Percentiles rank a stretch among this genome's conserved stretches.
Conservation (phyloP, 2,888 invertebrate species). For the Aspidiotus destructor region DNA sequence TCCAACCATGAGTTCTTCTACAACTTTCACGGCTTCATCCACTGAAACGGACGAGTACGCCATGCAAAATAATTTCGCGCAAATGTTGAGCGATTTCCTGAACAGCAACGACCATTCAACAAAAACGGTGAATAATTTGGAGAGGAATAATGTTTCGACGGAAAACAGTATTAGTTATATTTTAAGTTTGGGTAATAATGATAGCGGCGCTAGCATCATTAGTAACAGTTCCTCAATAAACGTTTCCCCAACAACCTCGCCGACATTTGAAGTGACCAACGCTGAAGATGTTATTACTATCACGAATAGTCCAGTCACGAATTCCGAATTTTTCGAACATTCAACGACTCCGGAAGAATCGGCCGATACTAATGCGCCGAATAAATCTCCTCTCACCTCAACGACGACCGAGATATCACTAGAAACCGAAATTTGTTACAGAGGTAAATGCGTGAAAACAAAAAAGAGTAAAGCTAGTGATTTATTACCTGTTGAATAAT, state of each 20-base stretch:
- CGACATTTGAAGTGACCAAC: slow-evolving; percentile 16
- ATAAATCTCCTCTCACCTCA: slow-evolving; percentile 57
- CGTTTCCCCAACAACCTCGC: background rate
- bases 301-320: slow-evolving; percentile 41
- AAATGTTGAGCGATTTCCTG: slow-evolving; percentile 35
- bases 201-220: background rate
- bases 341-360: slow-evolving; percentile 34
- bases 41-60: slow-evolving; percentile 31
- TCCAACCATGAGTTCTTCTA: background rate
- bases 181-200: slow-evolving; percentile 10
- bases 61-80: slow-evolving; percentile 34
- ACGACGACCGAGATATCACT: slow-evolving; percentile 72
- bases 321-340: slow-evolving; percentile 35
- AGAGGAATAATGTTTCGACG: slow-evolving; percentile 6
- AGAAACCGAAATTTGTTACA: slow-evolving; percentile 80
- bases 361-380: slow-evolving; percentile 22
- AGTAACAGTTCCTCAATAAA: slow-evolving; percentile 13
- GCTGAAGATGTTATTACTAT: slow-evolving; percentile 32
- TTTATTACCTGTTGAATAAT: slow-evolving; percentile 32
- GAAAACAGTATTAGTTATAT: slow-evolving; percentile 27
- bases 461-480: slow-evolving; percentile 38
- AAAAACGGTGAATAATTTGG: slow-evolving; percentile 26
- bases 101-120: slow-evolving; percentile 26
- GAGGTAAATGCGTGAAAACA: slow-evolving; percentile 72
- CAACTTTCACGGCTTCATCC: slow-evolving; percentile 11